Conservation (phyloP, 1,140 invertebrate species). For the Dolichoris vasculosae region DNA sequence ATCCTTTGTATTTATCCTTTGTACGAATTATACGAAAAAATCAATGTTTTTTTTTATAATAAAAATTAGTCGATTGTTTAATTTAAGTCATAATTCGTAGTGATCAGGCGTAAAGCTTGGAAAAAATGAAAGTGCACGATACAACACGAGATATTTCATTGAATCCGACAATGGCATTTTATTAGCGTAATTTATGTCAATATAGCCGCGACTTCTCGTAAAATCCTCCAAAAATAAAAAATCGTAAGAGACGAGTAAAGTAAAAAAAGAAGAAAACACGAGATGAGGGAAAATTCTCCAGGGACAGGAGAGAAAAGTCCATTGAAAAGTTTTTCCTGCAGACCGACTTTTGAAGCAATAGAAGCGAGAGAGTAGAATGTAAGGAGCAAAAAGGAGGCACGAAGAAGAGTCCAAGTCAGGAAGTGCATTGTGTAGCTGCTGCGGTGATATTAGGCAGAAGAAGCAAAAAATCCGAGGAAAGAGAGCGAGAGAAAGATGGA, state of each 20-base stretch:
- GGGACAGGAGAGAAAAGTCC: slow-evolving; percentile 65
- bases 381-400: slow-evolving; percentile 15
- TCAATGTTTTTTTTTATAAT: background rate
- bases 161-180: slow-evolving; percentile 39
- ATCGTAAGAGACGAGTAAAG: slow-evolving; percentile 52
- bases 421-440: slow-evolving; percentile 33
- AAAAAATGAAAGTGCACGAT: slow-evolving; percentile 1
- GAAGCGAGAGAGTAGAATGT: background rate
- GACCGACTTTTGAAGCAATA: slow-evolving; percentile 50
- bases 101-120: background rate
- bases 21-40: background rate
- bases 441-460: slow-evolving; percentile 50
- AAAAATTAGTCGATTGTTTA: background rate
- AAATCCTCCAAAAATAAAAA: slow-evolving; percentile 22
- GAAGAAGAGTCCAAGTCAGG: slow-evolving; percentile 35
- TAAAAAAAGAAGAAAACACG: slow-evolving; percentile 58
- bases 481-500: slow-evolving; percentile 52
- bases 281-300: slow-evolving; percentile 58
- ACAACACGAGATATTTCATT: slow-evolving; percentile 44
- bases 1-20: too few species aligned
- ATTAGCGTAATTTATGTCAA: slow-evolving; percentile 41
- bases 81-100: background rate
- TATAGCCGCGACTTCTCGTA: slow-evolving; percentile 6
- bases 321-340: slow-evolving; percentile 67
- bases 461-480: slow-evolving; percentile 41